Evolutionary conservation across 2,113 vertebrate species (phyloP), one percentile per base, ranked within the genome.

Genomic region (Pterocles burchelli): DNA sequence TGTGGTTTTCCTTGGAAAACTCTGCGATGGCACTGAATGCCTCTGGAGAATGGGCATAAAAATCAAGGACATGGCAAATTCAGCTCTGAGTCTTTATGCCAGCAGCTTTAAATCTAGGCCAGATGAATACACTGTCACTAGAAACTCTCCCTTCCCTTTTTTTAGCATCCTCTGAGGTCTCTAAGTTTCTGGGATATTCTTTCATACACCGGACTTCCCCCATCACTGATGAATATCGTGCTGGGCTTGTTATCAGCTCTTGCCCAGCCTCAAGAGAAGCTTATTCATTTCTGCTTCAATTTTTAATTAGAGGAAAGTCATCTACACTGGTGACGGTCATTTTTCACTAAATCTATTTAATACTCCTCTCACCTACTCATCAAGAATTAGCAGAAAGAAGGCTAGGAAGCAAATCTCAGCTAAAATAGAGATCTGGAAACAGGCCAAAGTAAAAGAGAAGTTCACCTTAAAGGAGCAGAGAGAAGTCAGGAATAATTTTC

Each of bases 221-320:
- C 13, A 24, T 14, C 81, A 48, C 45, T 29, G 54, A 89, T 85
- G 70, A 74, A 87, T 29, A 10, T 0, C 55, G 45, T 17, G 22
- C 63, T 51, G 55, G 43, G 79, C 57, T 81, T 62, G 63, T 45
- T 15, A 4, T 3, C 6, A 26, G 41, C 82, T 81, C 83, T 34
- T 66, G n/a, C 55, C 34, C 1, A 2, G 89, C 94, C 90, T 71
- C 89, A 24, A 15, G 86, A 92, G 94, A 55, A 89, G 61, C 70
- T 82, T 75, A 51, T 78, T 96, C 70, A 93, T 95, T 96, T 95
- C 93, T 12, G 1, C 57, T 89, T 92, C 87, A 85, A 75, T 84
- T 90, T 96, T 96, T 95, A 94, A 96, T 96, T 93, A 96, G 84
- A 91, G 57, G 43, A 75, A 85, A 95, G 94, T 84, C 89, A 89